Base-by-base conservation (phyloP, 1,140 invertebrate genomes). In the Drosophila athabasca region DNA sequence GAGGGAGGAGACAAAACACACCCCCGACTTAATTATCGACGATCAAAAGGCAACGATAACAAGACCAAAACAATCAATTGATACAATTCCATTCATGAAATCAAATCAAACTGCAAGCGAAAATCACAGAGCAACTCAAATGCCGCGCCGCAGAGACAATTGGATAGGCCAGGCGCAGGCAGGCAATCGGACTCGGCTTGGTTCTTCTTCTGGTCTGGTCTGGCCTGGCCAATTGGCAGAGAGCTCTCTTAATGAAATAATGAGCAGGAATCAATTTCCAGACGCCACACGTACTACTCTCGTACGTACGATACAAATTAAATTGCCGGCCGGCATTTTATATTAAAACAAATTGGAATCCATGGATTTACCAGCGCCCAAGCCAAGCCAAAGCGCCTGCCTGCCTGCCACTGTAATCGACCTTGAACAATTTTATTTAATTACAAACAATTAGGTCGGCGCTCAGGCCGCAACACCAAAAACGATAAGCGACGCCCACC, bases 351-450 rank as follows among this genome's bases (percentile, higher is more conserved):
- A 90, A 82, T 85, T 87, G 78, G 54, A 52, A 82, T 62, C 77
- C 71, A 83, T 72, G 70, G 75, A 79, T 72, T 62, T 82, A 71
- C 35, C 77, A 80, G 68, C 54, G 29, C 48, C 26, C 11, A 60
- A 46, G 48, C 17, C 17, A 19, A 19, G 17, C 17, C 17, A 19
- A 19, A 19, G 17, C 17, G 17, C 31, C 31, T 3, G 35, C 43
- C 24, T 49, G 35, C 35, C 35, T 39, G 35, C 35, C 35, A 13
- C 43, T 77, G 66, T 82, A 80, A 89, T 60, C 88, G 87, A 81
- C 87, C 87, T 90, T 90, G 87, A 59, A 81, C 68, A 90, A 81
- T 90, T 83, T 83, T 83, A 84, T 83, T 90, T 87, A 90, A 90
- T 90, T 90, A 87, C 82, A 87, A 87, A 76, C 87, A 90, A 90